Conservation (phyloP, 2,888 invertebrate genomes). For the Acronicta psi region DNA sequence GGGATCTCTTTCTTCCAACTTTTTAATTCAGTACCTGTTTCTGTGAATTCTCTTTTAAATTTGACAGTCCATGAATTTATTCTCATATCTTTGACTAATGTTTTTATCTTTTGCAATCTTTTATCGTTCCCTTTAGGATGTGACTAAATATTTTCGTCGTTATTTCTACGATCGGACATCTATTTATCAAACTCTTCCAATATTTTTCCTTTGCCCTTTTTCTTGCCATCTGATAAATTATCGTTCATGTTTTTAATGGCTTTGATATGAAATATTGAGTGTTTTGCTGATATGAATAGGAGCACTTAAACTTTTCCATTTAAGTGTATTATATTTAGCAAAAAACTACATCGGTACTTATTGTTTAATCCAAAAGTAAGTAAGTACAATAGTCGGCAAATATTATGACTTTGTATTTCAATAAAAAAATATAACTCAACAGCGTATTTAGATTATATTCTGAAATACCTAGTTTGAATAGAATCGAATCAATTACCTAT, state of each 20-base stretch:
- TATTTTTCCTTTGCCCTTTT: slow-evolving; percentile 32
- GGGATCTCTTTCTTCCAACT: slow-evolving; percentile 1
- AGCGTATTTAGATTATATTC: not conserved
- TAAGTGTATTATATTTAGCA: not conserved
- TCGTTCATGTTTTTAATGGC: slow-evolving; percentile 28
- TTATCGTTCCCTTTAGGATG: slow-evolving; percentile 7
- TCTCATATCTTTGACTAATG: slow-evolving; percentile 19
- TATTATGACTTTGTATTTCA: not conserved
- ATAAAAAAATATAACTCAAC: not conserved
- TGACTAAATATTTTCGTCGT: slow-evolving; percentile 45
- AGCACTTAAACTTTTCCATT: slow-evolving; percentile 30
- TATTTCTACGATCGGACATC: slow-evolving; percentile 9
- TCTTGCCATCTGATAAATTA: slow-evolving; percentile 38
- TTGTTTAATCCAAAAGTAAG: no score
- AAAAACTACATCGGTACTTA: not conserved
- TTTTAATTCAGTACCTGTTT: slow-evolving; percentile 17
- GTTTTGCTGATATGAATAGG: slow-evolving; percentile 30
- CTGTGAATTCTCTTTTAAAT: slow-evolving; percentile 20
- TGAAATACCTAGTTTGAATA: not conserved
- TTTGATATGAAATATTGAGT: slow-evolving; percentile 34
- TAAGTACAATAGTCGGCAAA: not conserved
- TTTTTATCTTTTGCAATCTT: slow-evolving; percentile 29
- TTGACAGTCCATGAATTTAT: slow-evolving; percentile 21
- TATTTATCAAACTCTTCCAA: slow-evolving; percentile 43
- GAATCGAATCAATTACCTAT: not conserved